Evolutionary conservation across 2,888 invertebrate genomes (phyloP), one percentile per base, ranked within the genome.

Genomic region (Phlogophora meticulosa): DNA sequence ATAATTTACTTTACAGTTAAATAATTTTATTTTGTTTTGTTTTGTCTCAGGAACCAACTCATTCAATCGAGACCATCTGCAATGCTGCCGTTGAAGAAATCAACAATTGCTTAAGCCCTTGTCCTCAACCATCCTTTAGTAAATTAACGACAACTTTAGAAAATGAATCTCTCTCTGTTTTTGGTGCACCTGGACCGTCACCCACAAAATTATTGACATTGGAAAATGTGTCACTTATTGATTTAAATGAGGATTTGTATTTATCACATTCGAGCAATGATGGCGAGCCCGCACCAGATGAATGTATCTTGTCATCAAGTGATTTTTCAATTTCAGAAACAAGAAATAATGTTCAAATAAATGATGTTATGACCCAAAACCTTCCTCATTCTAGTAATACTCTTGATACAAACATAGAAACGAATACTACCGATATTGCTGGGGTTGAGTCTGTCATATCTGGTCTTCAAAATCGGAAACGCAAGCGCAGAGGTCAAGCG

Each of bases 401-500:
- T 48, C 46, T 48, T 53, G 60, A 55, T 38, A 66, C 34, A 59
- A 48, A 53, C 32, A 57, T 62, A 69, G 34, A 58, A 58, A n/a
- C 45, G 32, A 61, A 67, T 59, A 60, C 46, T 52, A 69, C 59
- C 15, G 64, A 70, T 55, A 53, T 70, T 70, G 24, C 63, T 64
- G 59, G 64, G 59, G 15, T 59, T 59, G 59, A 49, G 28, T 59
- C 59, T 49, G 20, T 59, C 38, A 59, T 61, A 36, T 57, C 72
- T 58, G 76, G 76, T 40, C 61, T 24, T 42, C 76, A 72, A 70
- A 72, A 72, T 52, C 62, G 70, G 13, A 76, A 76, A 59, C 73
- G 73, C 40, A 71, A 71, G 36, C 67, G 70, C 64, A 73, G 59
- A 51, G 67, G 72, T 61, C 70, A 55, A 56, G 72, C 72, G 38